Conservation (phyloP, 1,140 invertebrate species). For the Nasonia vitripennis region DNA sequence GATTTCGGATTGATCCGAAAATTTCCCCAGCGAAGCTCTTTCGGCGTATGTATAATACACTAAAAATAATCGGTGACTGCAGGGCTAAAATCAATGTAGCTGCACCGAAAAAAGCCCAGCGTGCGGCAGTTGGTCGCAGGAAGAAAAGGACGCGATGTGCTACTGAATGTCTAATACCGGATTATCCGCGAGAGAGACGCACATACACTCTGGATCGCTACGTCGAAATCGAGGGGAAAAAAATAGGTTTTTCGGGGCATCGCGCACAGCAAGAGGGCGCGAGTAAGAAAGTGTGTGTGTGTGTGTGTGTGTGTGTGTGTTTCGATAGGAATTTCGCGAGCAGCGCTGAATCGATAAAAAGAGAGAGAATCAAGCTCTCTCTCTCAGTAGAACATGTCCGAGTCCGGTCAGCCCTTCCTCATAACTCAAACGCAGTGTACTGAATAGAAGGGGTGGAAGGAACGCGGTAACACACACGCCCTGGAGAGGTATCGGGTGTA, state of each 20-base stretch:
- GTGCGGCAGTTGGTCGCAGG: background rate
- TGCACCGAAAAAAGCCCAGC: background rate
- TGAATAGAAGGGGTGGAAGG: no score
- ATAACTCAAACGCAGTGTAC: background rate
- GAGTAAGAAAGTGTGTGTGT: constrained; percentile 13
- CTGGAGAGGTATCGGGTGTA: background rate
- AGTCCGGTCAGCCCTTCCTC: background rate
- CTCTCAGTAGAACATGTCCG: constrained; percentile 25
- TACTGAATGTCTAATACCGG: no score
- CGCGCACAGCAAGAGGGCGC: background rate
- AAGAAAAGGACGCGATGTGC: background rate
- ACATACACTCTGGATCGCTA: background rate
- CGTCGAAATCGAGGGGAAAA: background rate
- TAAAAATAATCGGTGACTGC: background rate
- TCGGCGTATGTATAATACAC: background rate
- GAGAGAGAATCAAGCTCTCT: background rate
- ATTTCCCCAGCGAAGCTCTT: no score
- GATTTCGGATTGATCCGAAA: no score
- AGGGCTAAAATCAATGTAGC: constrained; percentile 8
- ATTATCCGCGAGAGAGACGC: no score
- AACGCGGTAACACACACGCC: background rate
- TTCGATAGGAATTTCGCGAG: constrained; percentile 18
- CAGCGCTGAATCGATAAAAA: constrained; percentile 21
- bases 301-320: background rate
- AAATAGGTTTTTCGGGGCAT: background rate